These are phyloP conservation scores for Hypomesus transpacificus DNA, from an alignment of 2,113 vertebrate species.

Conservation along the genomic window DNA sequence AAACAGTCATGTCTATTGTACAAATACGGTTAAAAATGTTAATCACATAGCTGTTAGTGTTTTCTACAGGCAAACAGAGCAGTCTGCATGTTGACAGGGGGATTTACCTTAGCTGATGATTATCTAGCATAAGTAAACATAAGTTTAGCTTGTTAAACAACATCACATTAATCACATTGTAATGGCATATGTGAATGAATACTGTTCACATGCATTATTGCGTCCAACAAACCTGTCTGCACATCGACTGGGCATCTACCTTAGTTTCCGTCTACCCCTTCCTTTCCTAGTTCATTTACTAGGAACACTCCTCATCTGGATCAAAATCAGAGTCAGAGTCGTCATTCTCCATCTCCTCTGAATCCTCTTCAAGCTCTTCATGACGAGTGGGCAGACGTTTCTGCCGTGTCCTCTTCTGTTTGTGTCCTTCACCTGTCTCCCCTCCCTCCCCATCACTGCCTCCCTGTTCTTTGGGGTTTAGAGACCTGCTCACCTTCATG, in stretches of 20 bases:
- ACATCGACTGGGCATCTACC: too few relatives aligned
- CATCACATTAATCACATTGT: too few relatives aligned
- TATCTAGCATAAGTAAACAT: too few relatives aligned
- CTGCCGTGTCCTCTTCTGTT: background rate
- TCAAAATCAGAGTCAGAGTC: background rate
- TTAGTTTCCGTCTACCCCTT: background rate
- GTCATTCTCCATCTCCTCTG: background rate
- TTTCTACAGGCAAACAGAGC: background rate
- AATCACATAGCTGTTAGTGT: background rate
- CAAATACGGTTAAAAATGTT: background rate
- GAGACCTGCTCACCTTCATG: background rate
- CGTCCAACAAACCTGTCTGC: too few relatives aligned
- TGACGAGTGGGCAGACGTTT: background rate
- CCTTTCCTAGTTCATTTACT: background rate
- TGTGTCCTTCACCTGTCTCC: background rate
- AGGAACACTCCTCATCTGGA: background rate
- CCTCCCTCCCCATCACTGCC: background rate
- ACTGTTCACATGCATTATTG: too few relatives aligned
- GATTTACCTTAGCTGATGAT: too few relatives aligned
- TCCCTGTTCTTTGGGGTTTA: background rate
- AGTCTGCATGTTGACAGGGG: too few relatives aligned
- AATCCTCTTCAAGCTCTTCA: background rate
- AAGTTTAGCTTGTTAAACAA: too few relatives aligned
- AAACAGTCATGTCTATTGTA: background rate
- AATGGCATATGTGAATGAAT: too few relatives aligned